A percentile compares a stretch with the other conserved stretches of the same genome.
phyloP scores from a whole-genome alignment of 2,113 vertebrate species.

The Propithecus coquereli region DNA sequence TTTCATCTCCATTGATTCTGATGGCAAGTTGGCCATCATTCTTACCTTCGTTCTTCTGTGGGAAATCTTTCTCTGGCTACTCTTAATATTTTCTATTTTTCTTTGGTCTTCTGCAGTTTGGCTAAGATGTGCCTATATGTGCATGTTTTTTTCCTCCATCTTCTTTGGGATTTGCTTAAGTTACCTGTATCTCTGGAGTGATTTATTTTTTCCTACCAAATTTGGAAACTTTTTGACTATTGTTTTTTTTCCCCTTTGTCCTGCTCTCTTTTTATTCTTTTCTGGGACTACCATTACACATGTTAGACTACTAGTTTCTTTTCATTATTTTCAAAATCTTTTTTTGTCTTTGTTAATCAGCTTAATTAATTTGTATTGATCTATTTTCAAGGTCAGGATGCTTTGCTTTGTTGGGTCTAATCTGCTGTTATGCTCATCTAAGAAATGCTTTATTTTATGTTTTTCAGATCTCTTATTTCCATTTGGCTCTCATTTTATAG shows the following conservation, averaged over 20 bases:
- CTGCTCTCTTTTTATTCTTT: not conserved
- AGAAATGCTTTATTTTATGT: not conserved
- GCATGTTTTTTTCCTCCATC: not conserved
- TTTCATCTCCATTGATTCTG: not conserved
- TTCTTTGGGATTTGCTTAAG: not conserved
- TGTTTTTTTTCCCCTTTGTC: not conserved
- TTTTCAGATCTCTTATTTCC: not conserved
- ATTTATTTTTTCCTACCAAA: too few relatives aligned
- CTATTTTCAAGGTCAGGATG: not conserved
- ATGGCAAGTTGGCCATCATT: not conserved
- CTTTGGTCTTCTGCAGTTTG: not conserved
- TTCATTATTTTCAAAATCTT: not conserved
- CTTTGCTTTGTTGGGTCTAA: not conserved
- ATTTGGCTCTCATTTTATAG: not conserved
- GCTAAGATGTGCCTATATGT: not conserved
- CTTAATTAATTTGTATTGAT: not conserved
- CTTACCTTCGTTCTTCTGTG: not conserved
- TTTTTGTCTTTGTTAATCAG: not conserved
- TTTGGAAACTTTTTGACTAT: not conserved
- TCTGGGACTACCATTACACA: not conserved
- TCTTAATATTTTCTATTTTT: not conserved
- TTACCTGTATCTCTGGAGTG: not conserved
- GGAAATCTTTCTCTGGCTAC: not conserved
- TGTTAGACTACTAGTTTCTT: not conserved
- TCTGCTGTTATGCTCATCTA: not conserved